Evolutionary conservation across 2,797 vertebrate species (phyloP).

Genomic region (Hipposideros larvatus): DNA sequence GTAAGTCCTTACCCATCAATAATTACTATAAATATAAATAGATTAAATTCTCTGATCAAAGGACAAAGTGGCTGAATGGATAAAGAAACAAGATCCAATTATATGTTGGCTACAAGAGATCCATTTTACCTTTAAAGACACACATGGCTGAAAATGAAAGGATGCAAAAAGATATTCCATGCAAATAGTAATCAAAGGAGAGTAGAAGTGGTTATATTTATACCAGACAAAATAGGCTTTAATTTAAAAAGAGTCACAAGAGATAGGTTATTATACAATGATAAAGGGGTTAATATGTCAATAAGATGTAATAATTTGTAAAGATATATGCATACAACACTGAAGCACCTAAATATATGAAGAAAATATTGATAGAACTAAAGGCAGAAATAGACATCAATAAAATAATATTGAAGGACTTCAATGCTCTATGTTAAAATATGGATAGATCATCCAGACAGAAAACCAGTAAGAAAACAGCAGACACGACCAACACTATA

Average conservation of each 20-base stretch:
- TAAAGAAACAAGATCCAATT: neutral
- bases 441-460: neutral
- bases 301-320: neutral
- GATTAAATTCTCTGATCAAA: neutral
- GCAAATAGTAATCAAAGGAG: neutral
- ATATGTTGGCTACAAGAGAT: neutral
- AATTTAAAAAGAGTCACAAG: neutral
- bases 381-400: neutral
- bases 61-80: neutral
- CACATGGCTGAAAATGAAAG: neutral
- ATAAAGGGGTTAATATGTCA: neutral
- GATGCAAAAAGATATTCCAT: neutral
- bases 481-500: neutral
- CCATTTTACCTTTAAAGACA: neutral
- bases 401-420: neutral
- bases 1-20: neutral
- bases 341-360: neutral
- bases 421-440: neutral
- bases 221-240: neutral
- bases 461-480: neutral
- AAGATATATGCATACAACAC: neutral
- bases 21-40: neutral
- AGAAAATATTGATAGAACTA: neutral
- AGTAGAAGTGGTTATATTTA: neutral
- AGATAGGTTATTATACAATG: neutral